These are phyloP conservation scores for Caenorhabditis elegans DNA, from an alignment of 1,140 invertebrate species.

Conservation along the genomic window WBcel235 BX284603.4:5311001-5311500, in stretches of 20 bases:
- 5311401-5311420: too few species aligned
- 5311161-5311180: too few species aligned
- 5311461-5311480: too few species aligned
- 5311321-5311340: not conserved
- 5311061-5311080: slow-evolving; percentile 5
- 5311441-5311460: too few species aligned
- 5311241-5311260: too few species aligned
- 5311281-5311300: not conserved
- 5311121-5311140: not conserved
- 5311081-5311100: not conserved
- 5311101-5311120: not conserved
- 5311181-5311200: not conserved
- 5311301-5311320: not conserved
- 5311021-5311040: slow-evolving; percentile 29
- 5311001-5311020: slow-evolving; percentile 34
- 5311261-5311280: not conserved
- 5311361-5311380: too few species aligned
- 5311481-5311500: too few species aligned
- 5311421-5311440: too few species aligned
- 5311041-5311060: slow-evolving; percentile 41
- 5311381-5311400: too few species aligned
- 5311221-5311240: too few species aligned
- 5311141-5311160: not conserved
- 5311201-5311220: not conserved
- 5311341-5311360: too few species aligned